Percentiles rank a stretch among this genome's conserved stretches.
Conservation (phyloP, 2,113 vertebrate species). For the Xenopus borealis region DNA sequence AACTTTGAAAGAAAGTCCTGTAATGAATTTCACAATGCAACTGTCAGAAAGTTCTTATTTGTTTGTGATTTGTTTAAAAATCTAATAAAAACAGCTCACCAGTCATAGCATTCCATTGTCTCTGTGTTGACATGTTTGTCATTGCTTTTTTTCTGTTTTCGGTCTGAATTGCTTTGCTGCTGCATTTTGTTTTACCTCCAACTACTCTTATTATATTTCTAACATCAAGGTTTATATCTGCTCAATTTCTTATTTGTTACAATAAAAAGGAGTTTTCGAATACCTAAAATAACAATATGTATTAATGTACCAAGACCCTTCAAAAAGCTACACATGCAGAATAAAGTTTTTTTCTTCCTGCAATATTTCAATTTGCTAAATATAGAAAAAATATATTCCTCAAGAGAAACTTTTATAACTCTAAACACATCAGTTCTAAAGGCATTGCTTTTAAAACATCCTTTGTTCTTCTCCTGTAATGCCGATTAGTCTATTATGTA, state of each 20-base stretch:
- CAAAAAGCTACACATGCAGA: too few species aligned
- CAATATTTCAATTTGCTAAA: too few species aligned
- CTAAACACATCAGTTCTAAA: too few species aligned
- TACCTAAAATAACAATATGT: background rate
- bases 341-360: too few species aligned
- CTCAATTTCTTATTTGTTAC: background rate
- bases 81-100: constrained; percentile 28
- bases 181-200: background rate
- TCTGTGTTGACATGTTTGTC: constrained; percentile 10
- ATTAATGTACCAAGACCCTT: too few species aligned
- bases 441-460: too few species aligned
- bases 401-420: too few species aligned
- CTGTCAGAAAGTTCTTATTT: background rate
- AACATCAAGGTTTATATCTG: background rate
- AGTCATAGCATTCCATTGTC: background rate
- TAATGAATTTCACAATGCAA: background rate
- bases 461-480: too few species aligned
- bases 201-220: constrained; percentile 23
- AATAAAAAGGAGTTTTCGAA: background rate
- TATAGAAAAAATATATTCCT: too few species aligned
- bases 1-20: background rate
- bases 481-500: too few species aligned
- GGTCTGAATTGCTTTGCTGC: background rate
- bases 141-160: constrained; percentile 3
- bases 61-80: constrained; percentile 24